These are phyloP conservation scores for Oreamnos americanus DNA, from an alignment of 2,113 vertebrate species.

Conservation along the genomic window DNA sequence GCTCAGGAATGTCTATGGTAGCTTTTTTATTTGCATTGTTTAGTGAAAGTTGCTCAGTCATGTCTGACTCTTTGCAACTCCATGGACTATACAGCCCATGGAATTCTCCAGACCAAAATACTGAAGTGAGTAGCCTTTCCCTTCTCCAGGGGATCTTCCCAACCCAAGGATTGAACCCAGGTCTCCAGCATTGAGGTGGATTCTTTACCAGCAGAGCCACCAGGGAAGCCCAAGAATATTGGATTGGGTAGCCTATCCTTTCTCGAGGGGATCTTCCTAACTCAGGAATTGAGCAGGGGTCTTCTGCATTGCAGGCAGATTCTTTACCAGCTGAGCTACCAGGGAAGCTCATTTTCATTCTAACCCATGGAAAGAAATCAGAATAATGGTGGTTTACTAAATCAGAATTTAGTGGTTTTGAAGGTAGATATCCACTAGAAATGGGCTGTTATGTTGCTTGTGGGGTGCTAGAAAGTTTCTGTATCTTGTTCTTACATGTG, in stretches of 20 bases:
- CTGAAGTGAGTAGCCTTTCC: background rate
- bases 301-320: background rate
- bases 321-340: background rate
- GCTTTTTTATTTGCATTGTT: background rate
- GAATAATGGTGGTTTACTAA: background rate
- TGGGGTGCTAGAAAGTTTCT: background rate
- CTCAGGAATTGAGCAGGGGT: background rate
- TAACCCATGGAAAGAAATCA: background rate
- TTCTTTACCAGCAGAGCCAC: background rate
- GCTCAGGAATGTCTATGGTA: background rate
- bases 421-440: background rate
- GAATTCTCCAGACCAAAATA: background rate
- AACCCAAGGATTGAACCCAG: background rate
- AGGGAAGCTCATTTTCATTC: background rate
- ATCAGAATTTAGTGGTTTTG: background rate
- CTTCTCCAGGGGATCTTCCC: background rate
- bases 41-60: background rate
- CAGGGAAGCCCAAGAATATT: background rate
- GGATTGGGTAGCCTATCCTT: background rate
- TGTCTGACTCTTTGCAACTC: background rate
- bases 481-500: background rate
- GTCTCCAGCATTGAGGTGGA: rapidly evolving
- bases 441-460: background rate
- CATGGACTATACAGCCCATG: background rate
- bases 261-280: background rate